These are phyloP conservation scores for Illadopsis cleaveri DNA, from an alignment of 2,113 vertebrate genomes.

Conservation along the genomic window DNA sequence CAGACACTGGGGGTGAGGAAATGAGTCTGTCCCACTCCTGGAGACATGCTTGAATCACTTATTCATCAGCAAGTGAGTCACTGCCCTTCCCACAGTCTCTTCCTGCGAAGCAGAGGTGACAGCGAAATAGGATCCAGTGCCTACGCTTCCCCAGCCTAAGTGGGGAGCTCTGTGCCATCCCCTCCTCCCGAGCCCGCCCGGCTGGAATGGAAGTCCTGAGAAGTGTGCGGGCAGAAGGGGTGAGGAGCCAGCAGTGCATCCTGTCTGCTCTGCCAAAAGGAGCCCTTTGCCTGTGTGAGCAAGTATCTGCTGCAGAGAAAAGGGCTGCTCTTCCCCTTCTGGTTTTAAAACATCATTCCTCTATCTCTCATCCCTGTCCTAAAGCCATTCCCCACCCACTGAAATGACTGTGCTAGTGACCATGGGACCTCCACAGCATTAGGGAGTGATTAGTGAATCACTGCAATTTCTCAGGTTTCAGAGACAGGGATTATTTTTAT, in stretches of 20 bases:
- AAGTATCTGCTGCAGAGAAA: neutral
- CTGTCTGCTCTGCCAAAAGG: neutral
- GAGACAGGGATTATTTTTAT: neutral
- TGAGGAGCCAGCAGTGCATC: neutral
- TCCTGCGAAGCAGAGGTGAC: neutral
- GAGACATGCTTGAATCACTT: neutral
- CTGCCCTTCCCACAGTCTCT: neutral
- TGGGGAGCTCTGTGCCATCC: neutral
- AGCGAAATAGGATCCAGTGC: neutral
- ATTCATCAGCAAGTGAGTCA: slow-evolving; percentile 39
- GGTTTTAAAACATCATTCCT: neutral
- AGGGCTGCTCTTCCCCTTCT: neutral
- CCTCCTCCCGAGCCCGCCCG: rapidly evolving
- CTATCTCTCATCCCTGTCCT: neutral
- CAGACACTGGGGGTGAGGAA: neutral
- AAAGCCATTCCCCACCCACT: neutral
- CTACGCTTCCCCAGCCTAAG: neutral
- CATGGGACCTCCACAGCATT: neutral
- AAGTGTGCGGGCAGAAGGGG: neutral
- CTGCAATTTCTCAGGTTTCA: neutral
- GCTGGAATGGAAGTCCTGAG: neutral
- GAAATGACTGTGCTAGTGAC: neutral
- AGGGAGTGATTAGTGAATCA: neutral
- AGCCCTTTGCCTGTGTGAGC: rapidly evolving
- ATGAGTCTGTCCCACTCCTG: neutral